Conservation (phyloP, 2,888 invertebrate genomes). For the Crematogaster levior region DNA sequence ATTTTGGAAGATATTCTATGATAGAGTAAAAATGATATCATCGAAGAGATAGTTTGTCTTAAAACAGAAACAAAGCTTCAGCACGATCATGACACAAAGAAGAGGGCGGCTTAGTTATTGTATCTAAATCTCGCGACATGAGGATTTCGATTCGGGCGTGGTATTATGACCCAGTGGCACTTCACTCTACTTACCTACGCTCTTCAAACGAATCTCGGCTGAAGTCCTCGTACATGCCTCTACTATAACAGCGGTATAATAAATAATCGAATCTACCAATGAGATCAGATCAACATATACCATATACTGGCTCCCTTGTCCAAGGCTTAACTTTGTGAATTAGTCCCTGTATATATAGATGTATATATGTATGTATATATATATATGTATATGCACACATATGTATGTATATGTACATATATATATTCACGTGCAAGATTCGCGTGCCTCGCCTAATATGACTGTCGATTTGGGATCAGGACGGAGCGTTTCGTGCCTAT, state of each 20-base stretch:
- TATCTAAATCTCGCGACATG: conserved; percentile 40
- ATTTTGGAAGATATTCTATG: not conserved
- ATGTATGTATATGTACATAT: too few species aligned
- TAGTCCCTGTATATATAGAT: conserved; percentile 74
- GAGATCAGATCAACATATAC: conserved; percentile 72
- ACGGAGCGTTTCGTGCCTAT: conserved; percentile 27
- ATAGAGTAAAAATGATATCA: not conserved
- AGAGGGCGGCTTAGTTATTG: conserved; percentile 59
- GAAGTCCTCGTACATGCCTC: conserved; percentile 94
- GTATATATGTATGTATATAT: conserved; percentile 59
- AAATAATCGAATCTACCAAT: conserved; percentile 81
- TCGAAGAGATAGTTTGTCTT: not conserved
- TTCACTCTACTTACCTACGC: conserved; percentile 88
- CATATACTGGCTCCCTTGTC: conserved; percentile 80
- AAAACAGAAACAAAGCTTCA: not conserved
- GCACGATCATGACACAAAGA: conserved; percentile 61
- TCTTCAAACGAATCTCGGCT: conserved; percentile 96
- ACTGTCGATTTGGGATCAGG: conserved; percentile 63
- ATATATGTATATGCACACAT: too few species aligned
- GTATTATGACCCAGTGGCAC: conserved; percentile 71
- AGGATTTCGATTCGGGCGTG: conserved; percentile 71
- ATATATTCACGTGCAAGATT: conserved; percentile 62
- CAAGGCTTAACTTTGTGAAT: conserved; percentile 84
- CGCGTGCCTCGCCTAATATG: conserved; percentile 76
- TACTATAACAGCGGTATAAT: conserved; percentile 85